Percentiles rank a stretch among this genome's conserved stretches.
These are phyloP conservation scores for Eulemur macaco DNA, from an alignment of 2,113 vertebrate genomes.

Conservation along the genomic window DNA sequence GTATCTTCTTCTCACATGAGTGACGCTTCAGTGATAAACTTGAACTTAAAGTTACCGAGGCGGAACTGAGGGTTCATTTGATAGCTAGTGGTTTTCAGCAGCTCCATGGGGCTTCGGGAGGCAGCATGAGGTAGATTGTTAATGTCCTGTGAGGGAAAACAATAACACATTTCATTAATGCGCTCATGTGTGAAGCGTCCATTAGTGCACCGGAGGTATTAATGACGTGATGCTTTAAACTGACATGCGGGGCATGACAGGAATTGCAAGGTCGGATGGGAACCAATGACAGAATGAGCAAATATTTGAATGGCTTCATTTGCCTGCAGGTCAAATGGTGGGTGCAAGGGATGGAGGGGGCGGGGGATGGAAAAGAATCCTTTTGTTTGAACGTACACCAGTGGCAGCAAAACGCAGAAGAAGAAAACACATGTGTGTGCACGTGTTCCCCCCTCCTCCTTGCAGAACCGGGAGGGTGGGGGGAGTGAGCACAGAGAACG, in stretches of 20 bases:
- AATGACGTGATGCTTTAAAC: slow-evolving; percentile 89
- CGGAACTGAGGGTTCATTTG: slow-evolving; percentile 89
- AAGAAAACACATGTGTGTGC: background rate
- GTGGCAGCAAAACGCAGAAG: slow-evolving; percentile 56
- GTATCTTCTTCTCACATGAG: slow-evolving; percentile 87
- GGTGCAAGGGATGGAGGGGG: slow-evolving; percentile 30
- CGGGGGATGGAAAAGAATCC: slow-evolving; percentile 62
- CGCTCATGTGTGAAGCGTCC: slow-evolving; percentile 88
- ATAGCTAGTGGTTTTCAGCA: slow-evolving; percentile 88
- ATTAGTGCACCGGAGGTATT: slow-evolving; percentile 89
- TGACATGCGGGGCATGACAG: slow-evolving; percentile 89
- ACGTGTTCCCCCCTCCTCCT: rapidly evolving
- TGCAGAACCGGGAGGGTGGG: background rate
- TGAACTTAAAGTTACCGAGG: slow-evolving; percentile 91
- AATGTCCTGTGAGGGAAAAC: slow-evolving; percentile 90
- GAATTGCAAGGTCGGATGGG: slow-evolving; percentile 88
- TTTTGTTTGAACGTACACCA: slow-evolving; percentile 57
- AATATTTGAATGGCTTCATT: slow-evolving; percentile 90
- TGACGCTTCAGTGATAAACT: slow-evolving; percentile 89
- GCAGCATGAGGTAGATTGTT: slow-evolving; percentile 86
- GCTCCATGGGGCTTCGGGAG: slow-evolving; percentile 81
- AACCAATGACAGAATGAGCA: slow-evolving; percentile 89
- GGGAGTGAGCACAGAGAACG: background rate
- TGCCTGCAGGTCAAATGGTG: slow-evolving; percentile 84
- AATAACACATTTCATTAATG: slow-evolving; percentile 92